Evolutionary conservation across 2,113 vertebrate genomes (phyloP).

Genomic region (Poecile atricapillus): DNA sequence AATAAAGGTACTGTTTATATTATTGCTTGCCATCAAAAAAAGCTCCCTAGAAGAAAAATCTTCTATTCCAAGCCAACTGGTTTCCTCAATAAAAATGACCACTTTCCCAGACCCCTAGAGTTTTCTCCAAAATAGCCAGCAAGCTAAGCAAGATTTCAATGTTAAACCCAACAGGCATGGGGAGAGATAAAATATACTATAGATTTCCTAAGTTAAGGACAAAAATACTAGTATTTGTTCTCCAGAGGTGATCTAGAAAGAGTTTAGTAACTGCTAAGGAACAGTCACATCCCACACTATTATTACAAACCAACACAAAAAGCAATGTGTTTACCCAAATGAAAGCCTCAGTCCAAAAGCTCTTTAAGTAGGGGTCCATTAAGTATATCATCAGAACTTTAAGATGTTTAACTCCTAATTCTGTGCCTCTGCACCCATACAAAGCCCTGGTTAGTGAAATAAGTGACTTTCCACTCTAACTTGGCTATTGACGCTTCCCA

Average conservation of each 20-base stretch:
- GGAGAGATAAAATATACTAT: fast-evolving
- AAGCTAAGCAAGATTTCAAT: background rate
- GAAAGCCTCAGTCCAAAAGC: background rate
- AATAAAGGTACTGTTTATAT: background rate
- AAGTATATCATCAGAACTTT: background rate
- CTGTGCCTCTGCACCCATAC: background rate
- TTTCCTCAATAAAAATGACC: background rate
- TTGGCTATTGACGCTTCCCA: background rate
- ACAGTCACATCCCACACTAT: background rate
- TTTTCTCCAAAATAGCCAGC: background rate
- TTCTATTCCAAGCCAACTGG: background rate
- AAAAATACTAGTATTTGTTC: background rate
- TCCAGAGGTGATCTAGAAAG: background rate
- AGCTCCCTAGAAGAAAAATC: background rate
- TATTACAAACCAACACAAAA: background rate
- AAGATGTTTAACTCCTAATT: background rate
- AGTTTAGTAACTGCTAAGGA: fast-evolving
- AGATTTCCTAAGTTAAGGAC: background rate
- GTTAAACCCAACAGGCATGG: background rate
- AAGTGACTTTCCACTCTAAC: background rate
- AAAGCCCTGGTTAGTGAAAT: background rate
- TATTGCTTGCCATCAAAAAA: background rate
- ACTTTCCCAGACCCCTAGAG: background rate
- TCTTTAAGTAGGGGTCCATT: background rate
- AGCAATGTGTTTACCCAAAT: background rate